Evolutionary conservation across 2,797 vertebrate species (phyloP).

Genomic region (Mormyrus hasselquistii): DNA sequence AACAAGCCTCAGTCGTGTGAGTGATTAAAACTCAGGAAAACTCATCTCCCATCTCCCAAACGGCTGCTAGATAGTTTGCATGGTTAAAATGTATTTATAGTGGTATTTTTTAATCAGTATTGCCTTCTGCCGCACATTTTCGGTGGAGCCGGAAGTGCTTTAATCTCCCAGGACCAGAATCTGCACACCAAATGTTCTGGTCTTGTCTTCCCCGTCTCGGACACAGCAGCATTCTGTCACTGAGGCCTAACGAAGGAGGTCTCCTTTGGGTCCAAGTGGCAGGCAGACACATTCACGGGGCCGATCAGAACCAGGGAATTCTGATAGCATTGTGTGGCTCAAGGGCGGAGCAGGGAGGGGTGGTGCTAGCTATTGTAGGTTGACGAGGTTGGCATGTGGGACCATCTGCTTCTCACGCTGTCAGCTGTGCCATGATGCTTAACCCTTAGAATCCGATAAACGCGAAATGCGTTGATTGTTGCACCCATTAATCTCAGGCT

Average conservation of each 20-base stretch:
- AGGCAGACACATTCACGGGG: neutral
- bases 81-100: constrained; percentile 2
- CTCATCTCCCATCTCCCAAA: constrained; percentile 8
- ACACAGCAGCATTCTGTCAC: neutral
- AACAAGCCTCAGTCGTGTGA: constrained; percentile 37
- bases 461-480: neutral
- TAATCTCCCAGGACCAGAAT: neutral
- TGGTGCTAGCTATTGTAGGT: neutral
- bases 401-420: neutral
- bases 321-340: neutral
- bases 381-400: neutral
- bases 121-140: neutral
- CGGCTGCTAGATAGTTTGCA: constrained; percentile 11
- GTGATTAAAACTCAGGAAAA: constrained; percentile 22
- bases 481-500: neutral
- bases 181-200: neutral
- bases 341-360: neutral
- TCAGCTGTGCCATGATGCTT: neutral
- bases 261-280: neutral
- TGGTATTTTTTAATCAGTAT: neutral
- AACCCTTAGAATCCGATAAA: neutral
- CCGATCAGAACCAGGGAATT: neutral
- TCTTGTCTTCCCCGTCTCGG: neutral
- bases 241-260: neutral
- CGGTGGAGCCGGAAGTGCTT: neutral